Percentiles rank a stretch among this genome's conserved stretches.
Evolutionary conservation across 2,888 invertebrate species (phyloP).

Genomic region (Rhagium mordax): DNA sequence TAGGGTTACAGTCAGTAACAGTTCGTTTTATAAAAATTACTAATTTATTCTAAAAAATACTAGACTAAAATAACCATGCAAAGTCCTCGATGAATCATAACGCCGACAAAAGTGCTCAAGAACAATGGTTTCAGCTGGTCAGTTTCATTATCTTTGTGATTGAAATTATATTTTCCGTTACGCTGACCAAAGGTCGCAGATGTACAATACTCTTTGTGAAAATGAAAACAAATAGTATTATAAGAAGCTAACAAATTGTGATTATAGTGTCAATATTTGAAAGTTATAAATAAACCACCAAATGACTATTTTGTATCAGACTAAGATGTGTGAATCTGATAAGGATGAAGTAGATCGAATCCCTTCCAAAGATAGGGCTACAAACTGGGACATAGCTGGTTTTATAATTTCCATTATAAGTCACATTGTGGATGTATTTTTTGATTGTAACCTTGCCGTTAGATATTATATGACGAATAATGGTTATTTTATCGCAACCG

Average conservation of each 20-base stretch:
- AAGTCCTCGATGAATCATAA: background rate
- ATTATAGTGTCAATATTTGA: conserved; percentile 16
- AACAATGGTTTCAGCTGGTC: background rate
- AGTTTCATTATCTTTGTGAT: background rate
- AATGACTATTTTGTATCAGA: conserved; percentile 62
- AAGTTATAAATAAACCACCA: conserved; percentile 35
- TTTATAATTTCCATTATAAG: conserved; percentile 79
- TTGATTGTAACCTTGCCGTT: conserved; percentile 81
- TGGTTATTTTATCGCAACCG: conserved; percentile 79
- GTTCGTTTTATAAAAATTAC: background rate
- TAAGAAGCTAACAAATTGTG: conserved; percentile 9
- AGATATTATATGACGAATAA: conserved; percentile 74
- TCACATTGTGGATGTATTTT: conserved; percentile 79
- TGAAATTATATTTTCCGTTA: background rate
- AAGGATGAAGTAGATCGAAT: conserved; percentile 75
- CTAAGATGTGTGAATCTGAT: conserved; percentile 66
- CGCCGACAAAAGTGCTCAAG: background rate
- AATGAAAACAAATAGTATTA: background rate
- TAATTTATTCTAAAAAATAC: background rate
- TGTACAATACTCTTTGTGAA: background rate
- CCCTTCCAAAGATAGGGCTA: conserved; percentile 74
- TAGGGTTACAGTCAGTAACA: background rate
- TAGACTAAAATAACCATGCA: background rate
- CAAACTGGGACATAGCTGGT: conserved; percentile 77
- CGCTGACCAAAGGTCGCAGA: no score